Base-by-base conservation (phyloP, 2,888 invertebrate genomes). In the Synergus gifuensis region DNA sequence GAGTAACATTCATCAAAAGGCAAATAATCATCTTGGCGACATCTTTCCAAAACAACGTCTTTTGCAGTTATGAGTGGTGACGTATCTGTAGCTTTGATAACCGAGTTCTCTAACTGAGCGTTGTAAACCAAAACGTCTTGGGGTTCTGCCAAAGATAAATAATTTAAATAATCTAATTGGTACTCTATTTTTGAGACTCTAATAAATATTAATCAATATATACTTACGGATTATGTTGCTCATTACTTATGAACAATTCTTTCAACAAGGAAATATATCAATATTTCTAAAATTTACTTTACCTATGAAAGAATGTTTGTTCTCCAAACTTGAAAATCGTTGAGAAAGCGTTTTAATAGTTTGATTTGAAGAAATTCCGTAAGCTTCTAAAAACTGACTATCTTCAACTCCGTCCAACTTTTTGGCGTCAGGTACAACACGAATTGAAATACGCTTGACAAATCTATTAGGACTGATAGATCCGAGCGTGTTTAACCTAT, bases 21-120 rank as follows among this genome's bases (percentile, higher is more conserved):
- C 69, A 78, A n/a, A 64, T 95, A 93, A 84, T 94, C 93, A 40
- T 93, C 92, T 92, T 96, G 96, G 84, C 93, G 93, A 92, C 96
- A 97, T 92, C 94, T 94, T 88, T 94, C 94, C 84, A 96, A 93
- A 66, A 92, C 93, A 63, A 93, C 91, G 81, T 94, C 93, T 81
- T 89, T 91, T n/a, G 93, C 92, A 79, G 90, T 92, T 84, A 88
- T 87, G 64, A 87, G 83, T n/a, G 73, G 54, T n/a, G 49, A 54
- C 40, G 83, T 81, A 28, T 83, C 62, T 60, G 67, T 67, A 28
- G 44, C 54, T 42, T 22, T 76, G 49, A 62, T 14, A 77, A 62
- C 28, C 14, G 79, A 76, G 66, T 82, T 76, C n/a, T 69, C 62
- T 22, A 67, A 73, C 58, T 82, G 80, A 22, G 83, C 73, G 76